Base-by-base conservation (phyloP, 2,888 invertebrate genomes). In the Unio delphinus region DNA sequence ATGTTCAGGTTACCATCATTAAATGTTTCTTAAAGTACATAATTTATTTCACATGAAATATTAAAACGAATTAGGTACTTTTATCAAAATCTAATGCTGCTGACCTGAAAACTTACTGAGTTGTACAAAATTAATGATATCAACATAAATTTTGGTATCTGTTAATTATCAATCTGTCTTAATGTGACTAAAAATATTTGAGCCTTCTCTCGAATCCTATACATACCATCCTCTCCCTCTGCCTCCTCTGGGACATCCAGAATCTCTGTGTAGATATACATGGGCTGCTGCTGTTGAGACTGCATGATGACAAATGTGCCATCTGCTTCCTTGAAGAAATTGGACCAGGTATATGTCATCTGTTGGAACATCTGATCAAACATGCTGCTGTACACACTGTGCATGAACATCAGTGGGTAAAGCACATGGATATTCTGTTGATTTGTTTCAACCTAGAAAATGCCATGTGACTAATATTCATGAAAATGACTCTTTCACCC, bases 341-440 rank as follows among this genome's bases (percentile, higher is more conserved):
- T 80, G 1, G 88, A 86, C 89, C 88, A 89, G 69, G 83, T 83
- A 69, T 86, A 80, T 15, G 82, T 80, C 72, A 87, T 77, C 67
- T 84, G 84, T 23, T 80, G 74, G 62, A 80, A 80, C 66, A 87
- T 74, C 72, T 86, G 85, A 72, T 85, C 82, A 60, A 88, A 69
- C 81, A 89, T 83, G 75, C 84, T 86, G 66, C 81, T 86, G 80
- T 87, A 89, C 70, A 86, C 65, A 56, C 76, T 83, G 76, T 88
- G 88, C 62, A 89, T 79, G 70, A 86, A 87, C 75, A 87, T 72
- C 23, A 89, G 69, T 4, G 89, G 89, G 73, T 83, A 84, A 66
- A 88, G 69, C 70, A 86, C 65, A 59, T 78, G 74, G 8, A 68
- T 73, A 67, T 65, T 72, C 68, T 69, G 71, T n/a, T 68, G 34